Evolutionary conservation across 2,113 vertebrate species (phyloP).

Genomic region (Poeciliopsis prolifica): DNA sequence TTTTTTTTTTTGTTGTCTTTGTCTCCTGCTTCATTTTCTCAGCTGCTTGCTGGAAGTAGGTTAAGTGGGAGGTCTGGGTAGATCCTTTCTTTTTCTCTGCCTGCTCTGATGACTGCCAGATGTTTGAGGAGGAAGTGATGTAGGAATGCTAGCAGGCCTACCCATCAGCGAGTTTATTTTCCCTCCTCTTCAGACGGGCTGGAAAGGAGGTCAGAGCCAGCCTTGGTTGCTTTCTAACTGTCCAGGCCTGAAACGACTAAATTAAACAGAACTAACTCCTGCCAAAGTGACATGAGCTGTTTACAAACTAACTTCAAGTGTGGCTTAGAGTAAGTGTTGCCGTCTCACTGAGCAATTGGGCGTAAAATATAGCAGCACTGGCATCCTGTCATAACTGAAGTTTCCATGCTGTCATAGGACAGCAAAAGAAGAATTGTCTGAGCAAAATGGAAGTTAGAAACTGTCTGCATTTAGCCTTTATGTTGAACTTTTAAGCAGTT

Average conservation of each 20-base stretch:
- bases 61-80: conserved; percentile 36
- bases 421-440: neutral
- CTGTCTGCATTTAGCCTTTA: neutral
- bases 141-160: conserved; percentile 68
- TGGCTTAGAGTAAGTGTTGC: neutral
- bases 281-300: neutral
- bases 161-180: conserved; percentile 62
- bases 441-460: neutral
- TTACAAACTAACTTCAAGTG: neutral
- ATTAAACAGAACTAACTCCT: conserved; percentile 38
- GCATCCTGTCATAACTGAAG: neutral
- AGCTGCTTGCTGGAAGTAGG: conserved; percentile 35
- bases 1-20: neutral
- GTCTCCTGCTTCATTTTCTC: conserved; percentile 37
- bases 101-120: conserved; percentile 79
- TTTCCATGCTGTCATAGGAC: conserved; percentile 1
- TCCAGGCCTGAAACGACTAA: conserved; percentile 21
- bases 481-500: neutral
- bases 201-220: conserved; percentile 76
- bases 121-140: conserved; percentile 80
- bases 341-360: conserved; percentile 1
- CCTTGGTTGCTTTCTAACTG: conserved; percentile 58
- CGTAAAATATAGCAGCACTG: neutral
- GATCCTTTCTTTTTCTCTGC: conserved; percentile 51
- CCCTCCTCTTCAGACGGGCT: conserved; percentile 51